Conservation (phyloP, 2,888 invertebrate genomes). For the Chloroclysta siterata region DNA sequence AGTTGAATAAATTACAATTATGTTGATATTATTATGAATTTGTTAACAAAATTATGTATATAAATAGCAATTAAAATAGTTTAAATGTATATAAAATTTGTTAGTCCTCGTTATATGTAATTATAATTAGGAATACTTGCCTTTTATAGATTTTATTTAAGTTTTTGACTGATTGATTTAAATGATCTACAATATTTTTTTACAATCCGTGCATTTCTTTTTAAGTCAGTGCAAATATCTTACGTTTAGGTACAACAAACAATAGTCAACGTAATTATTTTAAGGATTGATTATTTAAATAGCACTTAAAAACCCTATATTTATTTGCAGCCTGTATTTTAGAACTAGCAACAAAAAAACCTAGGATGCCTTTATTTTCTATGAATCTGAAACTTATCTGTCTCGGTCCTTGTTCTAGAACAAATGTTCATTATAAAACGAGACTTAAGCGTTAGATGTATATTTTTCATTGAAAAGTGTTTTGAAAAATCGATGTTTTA, state of each 20-base stretch:
- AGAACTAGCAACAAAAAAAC: slow-evolving; percentile 8
- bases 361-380: slow-evolving; percentile 27
- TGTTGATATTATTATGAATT: slow-evolving; percentile 71
- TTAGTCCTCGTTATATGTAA: slow-evolving; percentile 40
- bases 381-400: slow-evolving; percentile 51
- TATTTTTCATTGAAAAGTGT: not conserved
- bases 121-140: slow-evolving; percentile 71
- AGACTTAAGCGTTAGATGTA: not conserved
- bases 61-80: slow-evolving; percentile 52
- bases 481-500: not conserved
- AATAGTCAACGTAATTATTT: slow-evolving; percentile 59
- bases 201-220: slow-evolving; percentile 68
- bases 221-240: slow-evolving; percentile 64
- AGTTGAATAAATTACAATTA: slow-evolving; percentile 50
- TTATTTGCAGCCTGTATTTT: slow-evolving; percentile 53
- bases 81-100: slow-evolving; percentile 54
- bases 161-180: slow-evolving; percentile 80
- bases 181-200: slow-evolving; percentile 67
- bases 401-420: slow-evolving; percentile 34
- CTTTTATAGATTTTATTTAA: slow-evolving; percentile 68
- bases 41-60: slow-evolving; percentile 70
- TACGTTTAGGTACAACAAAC: slow-evolving; percentile 58
- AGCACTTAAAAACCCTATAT: slow-evolving; percentile 51
- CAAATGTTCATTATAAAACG: not conserved
- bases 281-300: slow-evolving; percentile 53